Evolutionary conservation across 2,888 invertebrate genomes (phyloP), one percentile per base, ranked within the genome.

Genomic region (Sinelater perroti): DNA sequence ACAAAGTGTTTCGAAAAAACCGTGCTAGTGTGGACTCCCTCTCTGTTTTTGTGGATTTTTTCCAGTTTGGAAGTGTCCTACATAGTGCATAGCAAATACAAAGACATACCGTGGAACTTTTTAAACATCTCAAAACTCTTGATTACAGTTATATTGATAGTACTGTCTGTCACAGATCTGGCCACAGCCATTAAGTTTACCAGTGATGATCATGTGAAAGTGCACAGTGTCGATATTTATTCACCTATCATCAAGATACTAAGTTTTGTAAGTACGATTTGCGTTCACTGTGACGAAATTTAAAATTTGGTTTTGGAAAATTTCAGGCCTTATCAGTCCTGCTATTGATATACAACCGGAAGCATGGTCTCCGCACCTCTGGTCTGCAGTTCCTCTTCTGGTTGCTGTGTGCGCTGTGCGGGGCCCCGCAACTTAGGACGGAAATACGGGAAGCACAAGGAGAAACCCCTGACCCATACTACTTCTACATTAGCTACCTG

Each of bases 1-100:
- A 93, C 96, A 61, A 84, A 84, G 73, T 98, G 97, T 79, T 96
- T 97, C 78, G 90, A 96, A 79, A 89, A 90, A 76, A 96, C 97
- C 0, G 88, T 91, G 1, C 79, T 97, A 18, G 83, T 94, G 45
- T 97, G 97, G 96, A 79, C 86, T 26, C 97, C 97, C 0, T 93
- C 94, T 76, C 82, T 84, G 44, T 93, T 91, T 76, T 80, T 95
- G 10, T 95, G 93, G 92, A 65, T 86, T 1, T 87, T 90, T 68
- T 82, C 89, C 3, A 79, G 87, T 26, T 79, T 94, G 63, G 93
- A 94, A 71, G 81, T 86, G 58, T 90, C 84, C 74, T 91, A 92
- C 72, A 85, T 92, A 65, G 75, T 87, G 63, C 84, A 85, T 70
- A 92, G 92, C 77, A 89, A 88, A 79, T 86, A 87, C 72, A 84